A percentile compares a stretch with the other conserved stretches of the same genome.
These are phyloP conservation scores for Doryteuthis pealeii DNA, from an alignment of 1,140 invertebrate species.

Conservation along the genomic window DNA sequence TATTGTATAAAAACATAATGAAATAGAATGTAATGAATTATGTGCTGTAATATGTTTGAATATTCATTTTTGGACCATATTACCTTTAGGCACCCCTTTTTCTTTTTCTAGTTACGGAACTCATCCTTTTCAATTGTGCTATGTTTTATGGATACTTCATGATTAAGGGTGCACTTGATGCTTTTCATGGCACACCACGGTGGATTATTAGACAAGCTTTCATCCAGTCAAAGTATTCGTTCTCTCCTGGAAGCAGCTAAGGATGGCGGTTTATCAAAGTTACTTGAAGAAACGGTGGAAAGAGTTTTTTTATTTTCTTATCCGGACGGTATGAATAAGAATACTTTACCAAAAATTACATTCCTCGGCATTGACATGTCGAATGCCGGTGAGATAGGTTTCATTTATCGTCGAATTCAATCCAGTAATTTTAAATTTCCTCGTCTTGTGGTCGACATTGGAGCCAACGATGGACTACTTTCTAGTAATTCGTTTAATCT, in stretches of 20 bases:
- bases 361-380: constrained; percentile 44
- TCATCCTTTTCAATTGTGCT: constrained; percentile 30
- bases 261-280: constrained; percentile 33
- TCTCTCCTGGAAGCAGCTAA: constrained; percentile 26
- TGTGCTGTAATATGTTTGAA: no score
- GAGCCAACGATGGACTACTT: constrained; percentile 52
- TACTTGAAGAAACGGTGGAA: constrained; percentile 35
- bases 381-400: constrained; percentile 39
- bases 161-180: constrained; percentile 14
- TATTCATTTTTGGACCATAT: no score
- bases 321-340: background rate
- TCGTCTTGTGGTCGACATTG: constrained; percentile 46
- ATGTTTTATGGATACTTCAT: constrained; percentile 26
- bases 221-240: constrained; percentile 12
- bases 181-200: constrained; percentile 19
- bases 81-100: no score
- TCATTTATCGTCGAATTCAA: constrained; percentile 35
- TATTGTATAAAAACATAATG: no score
- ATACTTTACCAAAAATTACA: constrained; percentile 18
- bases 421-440: constrained; percentile 24
- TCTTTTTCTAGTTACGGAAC: constrained; percentile 29
- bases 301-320: constrained; percentile 28
- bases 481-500: constrained; percentile 54
- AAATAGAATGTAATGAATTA: no score
- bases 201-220: constrained; percentile 18